Evolutionary conservation across 2,888 invertebrate species (phyloP).

Genomic region (Mythimna vitellina): DNA sequence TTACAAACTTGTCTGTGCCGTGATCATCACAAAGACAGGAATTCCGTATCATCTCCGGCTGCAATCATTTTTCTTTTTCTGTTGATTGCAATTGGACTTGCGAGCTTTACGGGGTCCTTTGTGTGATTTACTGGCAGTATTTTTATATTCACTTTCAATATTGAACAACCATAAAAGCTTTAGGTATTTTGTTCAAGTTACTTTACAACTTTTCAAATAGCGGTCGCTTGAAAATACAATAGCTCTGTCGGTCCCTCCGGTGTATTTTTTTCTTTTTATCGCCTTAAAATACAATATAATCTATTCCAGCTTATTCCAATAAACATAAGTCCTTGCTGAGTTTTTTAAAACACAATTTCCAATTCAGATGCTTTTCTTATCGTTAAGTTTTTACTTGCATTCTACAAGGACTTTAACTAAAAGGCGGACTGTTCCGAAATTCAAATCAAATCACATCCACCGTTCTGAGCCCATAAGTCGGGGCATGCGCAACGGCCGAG

Average conservation of each 20-base stretch:
- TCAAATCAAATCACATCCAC: constrained; percentile 77
- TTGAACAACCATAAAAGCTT: constrained; percentile 10
- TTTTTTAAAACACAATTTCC: constrained; percentile 47
- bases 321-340: constrained; percentile 43
- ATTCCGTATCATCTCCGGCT: constrained; percentile 73
- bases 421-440: constrained; percentile 66
- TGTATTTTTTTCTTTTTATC: constrained; percentile 3
- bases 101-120: constrained; percentile 52
- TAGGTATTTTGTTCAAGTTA: constrained; percentile 1
- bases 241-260: background rate
- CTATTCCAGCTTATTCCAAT: constrained; percentile 43
- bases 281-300: constrained; percentile 31
- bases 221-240: constrained; percentile 4
- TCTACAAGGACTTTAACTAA: constrained; percentile 59
- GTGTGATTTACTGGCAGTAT: constrained; percentile 37
- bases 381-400: constrained; percentile 62
- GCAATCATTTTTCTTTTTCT: constrained; percentile 52
- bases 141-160: constrained; percentile 41
- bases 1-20: constrained; percentile 74
- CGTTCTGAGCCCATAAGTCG: constrained; percentile 76
- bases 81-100: constrained; percentile 40
- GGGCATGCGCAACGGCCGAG: constrained; percentile 78
- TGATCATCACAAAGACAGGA: constrained; percentile 77
- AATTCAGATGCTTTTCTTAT: constrained; percentile 59
- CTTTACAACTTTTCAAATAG: constrained; percentile 4